Base-by-base conservation (phyloP, 1,140 invertebrate genomes). In the Heliothis subflexa region DNA sequence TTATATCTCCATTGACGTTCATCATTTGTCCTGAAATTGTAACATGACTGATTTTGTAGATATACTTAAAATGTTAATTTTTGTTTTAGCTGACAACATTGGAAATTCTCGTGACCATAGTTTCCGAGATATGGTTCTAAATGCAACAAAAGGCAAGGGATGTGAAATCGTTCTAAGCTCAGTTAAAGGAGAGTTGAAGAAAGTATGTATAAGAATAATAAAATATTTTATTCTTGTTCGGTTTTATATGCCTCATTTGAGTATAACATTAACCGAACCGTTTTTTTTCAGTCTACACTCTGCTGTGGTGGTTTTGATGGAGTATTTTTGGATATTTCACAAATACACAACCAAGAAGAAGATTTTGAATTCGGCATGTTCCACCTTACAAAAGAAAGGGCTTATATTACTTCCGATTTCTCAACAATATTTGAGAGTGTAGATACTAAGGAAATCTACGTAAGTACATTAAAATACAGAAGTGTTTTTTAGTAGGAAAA, bases 11-110 rank as follows among this genome's bases (percentile, higher is more conserved):
- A 18, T 18, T 47, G n/a, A 12, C 13, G n/a, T 40, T 25, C 2
- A 40, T 0, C 5, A 40, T 52, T 52, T 1, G 50, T 52, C 12
- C 13, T 52, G 11, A 52, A 3, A n/a, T 13, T 52, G 10, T 50
- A 50, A 3, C 7, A 50, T 47, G 2, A 55, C n/a, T 18, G 33
- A 59, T 16, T 14, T 12, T 59, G 3, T 59, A 28, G 49, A 57
- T n/a, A n/a, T 25, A 25, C 21, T 25, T 25, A 25, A 25, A 25
- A 25, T 25, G 21, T 25, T 25, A 25, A 25, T 25, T 82, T 85
- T 64, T 85, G 81, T 62, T 82, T 12, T 68, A 83, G 82, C 70
- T 21, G 73, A 81, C 12, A 79, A 81, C 18, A 83, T 83, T 47
- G 79, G 74, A 0, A 76, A 79, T 28, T 83, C 82, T 9, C 61